Percentiles rank a stretch among this genome's conserved stretches.
Conservation (phyloP, 2,797 vertebrate genomes). For the Streptopelia turtur region DNA sequence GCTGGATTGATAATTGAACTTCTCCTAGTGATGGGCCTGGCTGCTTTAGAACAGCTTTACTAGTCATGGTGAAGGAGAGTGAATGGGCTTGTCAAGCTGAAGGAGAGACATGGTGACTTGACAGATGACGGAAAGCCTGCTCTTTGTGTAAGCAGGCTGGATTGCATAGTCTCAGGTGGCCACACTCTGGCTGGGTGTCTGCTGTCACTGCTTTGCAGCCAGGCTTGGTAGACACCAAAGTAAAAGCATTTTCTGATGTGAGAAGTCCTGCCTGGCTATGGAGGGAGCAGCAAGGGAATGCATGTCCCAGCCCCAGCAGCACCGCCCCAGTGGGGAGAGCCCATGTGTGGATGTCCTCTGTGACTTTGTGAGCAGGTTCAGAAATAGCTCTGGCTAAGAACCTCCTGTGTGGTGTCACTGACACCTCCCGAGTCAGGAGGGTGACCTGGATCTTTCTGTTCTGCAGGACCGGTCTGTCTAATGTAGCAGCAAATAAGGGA, state of each 20-base stretch:
- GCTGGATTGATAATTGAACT: not conserved
- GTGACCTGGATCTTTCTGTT: constrained; percentile 34
- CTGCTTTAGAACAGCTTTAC: not conserved
- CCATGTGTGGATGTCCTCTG: constrained; percentile 7
- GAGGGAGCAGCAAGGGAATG: not conserved
- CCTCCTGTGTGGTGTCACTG: not conserved
- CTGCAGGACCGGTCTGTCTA: not conserved
- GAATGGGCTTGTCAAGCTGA: not conserved
- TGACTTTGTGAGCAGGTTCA: constrained; percentile 15
- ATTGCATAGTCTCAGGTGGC: not conserved
- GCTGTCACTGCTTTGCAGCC: not conserved
- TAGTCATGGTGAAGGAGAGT: not conserved
- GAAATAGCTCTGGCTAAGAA: constrained; percentile 27
- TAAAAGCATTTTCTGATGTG: not conserved
- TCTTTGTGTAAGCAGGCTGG: not conserved
- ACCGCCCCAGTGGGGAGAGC: not conserved
- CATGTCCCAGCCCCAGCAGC: not conserved
- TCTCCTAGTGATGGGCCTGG: not conserved
- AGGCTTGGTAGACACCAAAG: not conserved
- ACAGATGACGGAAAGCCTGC: fast-evolving
- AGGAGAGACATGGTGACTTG: not conserved
- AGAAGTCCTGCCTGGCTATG: not conserved
- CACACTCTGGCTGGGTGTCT: fast-evolving
- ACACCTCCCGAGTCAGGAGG: not conserved
- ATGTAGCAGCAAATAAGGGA: not conserved